Conservation (phyloP, 2,888 invertebrate genomes). For the Amblyteles armatorius region DNA sequence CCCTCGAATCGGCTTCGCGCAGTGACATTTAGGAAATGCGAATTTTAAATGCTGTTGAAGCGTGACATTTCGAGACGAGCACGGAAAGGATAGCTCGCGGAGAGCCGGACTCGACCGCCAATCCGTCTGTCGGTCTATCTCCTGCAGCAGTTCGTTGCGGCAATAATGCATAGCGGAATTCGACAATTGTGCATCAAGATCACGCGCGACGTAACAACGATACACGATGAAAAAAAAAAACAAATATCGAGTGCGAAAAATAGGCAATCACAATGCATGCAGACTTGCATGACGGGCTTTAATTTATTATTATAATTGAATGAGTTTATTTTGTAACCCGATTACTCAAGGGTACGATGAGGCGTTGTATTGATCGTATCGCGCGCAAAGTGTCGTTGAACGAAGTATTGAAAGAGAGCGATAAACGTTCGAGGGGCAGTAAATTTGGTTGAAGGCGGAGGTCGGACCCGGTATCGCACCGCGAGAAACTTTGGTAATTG, state of each 20-base stretch:
- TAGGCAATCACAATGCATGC: neutral
- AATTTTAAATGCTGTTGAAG: slow-evolving; percentile 69
- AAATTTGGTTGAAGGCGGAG: slow-evolving; percentile 1
- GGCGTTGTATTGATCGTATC: slow-evolving; percentile 12
- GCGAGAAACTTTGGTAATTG: slow-evolving; percentile 24
- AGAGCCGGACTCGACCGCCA: slow-evolving; percentile 35
- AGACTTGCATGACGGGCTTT: neutral
- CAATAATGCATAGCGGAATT: slow-evolving; percentile 22
- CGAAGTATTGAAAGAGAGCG: neutral
- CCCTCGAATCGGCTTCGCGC: slow-evolving; percentile 67
- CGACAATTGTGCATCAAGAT: neutral
- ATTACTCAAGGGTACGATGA: neutral
- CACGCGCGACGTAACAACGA: neutral
- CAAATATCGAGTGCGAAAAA: too few relatives aligned
- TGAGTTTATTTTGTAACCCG: slow-evolving; percentile 5
- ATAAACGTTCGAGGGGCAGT: neutral
- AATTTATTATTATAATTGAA: slow-evolving; percentile 35
- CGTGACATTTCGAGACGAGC: slow-evolving; percentile 74
- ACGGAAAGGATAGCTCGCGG: slow-evolving; percentile 50
- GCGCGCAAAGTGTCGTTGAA: neutral
- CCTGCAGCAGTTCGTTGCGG: slow-evolving; percentile 21
- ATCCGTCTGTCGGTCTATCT: slow-evolving; percentile 17
- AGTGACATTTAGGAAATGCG: slow-evolving; percentile 79
- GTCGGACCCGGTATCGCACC: neutral
- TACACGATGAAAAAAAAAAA: neutral